Conservation (phyloP, 2,113 vertebrate species). For the Hystrix brachyura region DNA sequence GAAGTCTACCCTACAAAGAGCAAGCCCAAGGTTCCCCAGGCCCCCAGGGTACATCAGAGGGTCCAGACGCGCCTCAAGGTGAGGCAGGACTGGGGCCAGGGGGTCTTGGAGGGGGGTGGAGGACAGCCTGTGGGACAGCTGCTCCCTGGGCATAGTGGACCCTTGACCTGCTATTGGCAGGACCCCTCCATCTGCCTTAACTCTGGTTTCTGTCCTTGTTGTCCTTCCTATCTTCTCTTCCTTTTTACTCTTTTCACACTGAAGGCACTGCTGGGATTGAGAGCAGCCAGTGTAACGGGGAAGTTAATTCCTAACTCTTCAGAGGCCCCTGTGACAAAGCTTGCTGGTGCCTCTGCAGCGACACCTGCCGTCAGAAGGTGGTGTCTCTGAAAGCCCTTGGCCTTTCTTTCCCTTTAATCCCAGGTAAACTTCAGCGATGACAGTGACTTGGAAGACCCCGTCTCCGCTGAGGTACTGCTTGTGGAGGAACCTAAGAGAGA, state of each 20-base stretch:
- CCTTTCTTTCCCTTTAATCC: neutral
- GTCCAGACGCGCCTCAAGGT: slow-evolving; percentile 92
- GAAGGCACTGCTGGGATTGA: neutral
- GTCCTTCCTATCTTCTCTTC: neutral
- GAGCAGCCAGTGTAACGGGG: neutral
- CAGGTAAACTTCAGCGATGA: slow-evolving; percentile 95
- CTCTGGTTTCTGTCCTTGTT: neutral
- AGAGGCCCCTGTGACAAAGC: neutral
- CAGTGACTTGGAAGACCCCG: slow-evolving; percentile 89
- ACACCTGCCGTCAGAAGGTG: slow-evolving; percentile 53
- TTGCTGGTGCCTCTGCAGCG: neutral
- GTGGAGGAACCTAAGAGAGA: slow-evolving; percentile 28
- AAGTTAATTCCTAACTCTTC: neutral
- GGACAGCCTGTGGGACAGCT: neutral
- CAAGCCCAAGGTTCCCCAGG: slow-evolving; percentile 87
- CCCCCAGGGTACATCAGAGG: slow-evolving; percentile 88
- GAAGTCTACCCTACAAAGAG: slow-evolving; percentile 82
- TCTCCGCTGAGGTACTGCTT: neutral
- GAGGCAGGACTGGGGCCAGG: neutral
- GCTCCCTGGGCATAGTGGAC: neutral
- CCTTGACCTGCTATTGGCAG: neutral
- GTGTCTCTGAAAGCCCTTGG: neutral
- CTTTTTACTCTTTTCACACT: neutral
- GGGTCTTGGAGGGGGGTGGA: neutral
- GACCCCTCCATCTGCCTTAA: neutral